phyloP scores from a whole-genome alignment of 2,797 vertebrate species.

The Molossus molossus region DNA sequence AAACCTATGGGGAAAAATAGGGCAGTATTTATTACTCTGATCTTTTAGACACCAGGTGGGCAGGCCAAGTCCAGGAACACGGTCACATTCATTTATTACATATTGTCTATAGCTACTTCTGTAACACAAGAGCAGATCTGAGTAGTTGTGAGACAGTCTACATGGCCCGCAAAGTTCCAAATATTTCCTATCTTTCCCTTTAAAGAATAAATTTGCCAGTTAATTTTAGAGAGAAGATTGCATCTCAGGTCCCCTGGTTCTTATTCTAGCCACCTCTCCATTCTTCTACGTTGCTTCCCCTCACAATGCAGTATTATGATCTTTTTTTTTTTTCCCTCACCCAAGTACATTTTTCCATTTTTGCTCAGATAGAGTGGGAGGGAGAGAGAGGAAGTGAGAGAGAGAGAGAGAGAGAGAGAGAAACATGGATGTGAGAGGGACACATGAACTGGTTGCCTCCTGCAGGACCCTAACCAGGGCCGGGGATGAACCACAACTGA shows the following conservation, averaged over 20 bases:
- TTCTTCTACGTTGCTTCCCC: constrained; percentile 10
- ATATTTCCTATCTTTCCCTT: constrained; percentile 1
- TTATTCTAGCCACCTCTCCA: not conserved
- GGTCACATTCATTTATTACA: not conserved
- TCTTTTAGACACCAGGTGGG: not conserved
- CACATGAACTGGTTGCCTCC: no score
- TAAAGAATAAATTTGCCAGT: not conserved
- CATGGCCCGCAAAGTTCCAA: not conserved
- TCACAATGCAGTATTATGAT: constrained; percentile 49
- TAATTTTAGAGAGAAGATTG: not conserved
- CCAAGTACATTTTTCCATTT: no score
- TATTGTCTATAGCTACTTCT: not conserved
- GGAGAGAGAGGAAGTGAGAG: no score
- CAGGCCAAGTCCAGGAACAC: not conserved
- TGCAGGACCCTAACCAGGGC: no score
- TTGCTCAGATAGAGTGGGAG: no score
- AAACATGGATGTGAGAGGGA: no score
- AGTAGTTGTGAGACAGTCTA: not conserved
- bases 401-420: no score
- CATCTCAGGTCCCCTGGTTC: not conserved
- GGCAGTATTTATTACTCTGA: not conserved
- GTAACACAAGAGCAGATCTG: not conserved
- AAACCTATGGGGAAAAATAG: not conserved
- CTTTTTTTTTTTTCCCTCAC: no score
- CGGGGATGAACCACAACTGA: no score